Base-by-base conservation (phyloP, 1,140 invertebrate species). In the Saccostrea glomerata region DNA sequence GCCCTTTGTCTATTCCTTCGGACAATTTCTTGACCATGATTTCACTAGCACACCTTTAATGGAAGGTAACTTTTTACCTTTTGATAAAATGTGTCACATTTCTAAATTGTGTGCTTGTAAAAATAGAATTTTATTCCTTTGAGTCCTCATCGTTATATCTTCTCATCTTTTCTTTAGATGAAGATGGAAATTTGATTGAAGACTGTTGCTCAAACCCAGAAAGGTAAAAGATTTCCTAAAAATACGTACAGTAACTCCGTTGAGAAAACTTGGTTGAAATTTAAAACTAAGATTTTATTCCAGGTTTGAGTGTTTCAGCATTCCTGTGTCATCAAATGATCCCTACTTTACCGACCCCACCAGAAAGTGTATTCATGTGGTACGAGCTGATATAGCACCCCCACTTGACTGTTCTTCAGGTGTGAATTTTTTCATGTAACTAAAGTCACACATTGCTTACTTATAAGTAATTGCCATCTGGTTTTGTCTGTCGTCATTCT, bases 11-110 rank as follows among this genome's bases (percentile, higher is more conserved):
- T 15, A 23, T 17, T 30, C 70, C 13, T 77, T 77, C 12, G 70
- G 70, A 12, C 70, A 77, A 25, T 77, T 77, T 77, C 25, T 77
- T 30, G 70, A 77, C 25, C 70, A 77, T 77, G 70, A 77, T 77
- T 77, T 77, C 5, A 77, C 70, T 30, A 77, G 70, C 70, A 77
- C 70, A 12, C 70, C 70, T 30, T 77, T 77, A 77, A 77, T 77
- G 70, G 25, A 77, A 77, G 70, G 70, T 77, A 77, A 36, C 13
- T 63, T 20, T 63, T n/a, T n/a, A 20, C 0, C 58, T n/a, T 63
- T 63, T 63, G 17, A 47, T 47, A 17, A 63, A 20, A 63, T 4
- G 47, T 9, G 2, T 47, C 47, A 47, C 47, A 47, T 47, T 47
- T 47, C 47, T 47, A 9, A 9, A 47, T 47, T 3, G 47, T 47